Percentiles rank a stretch among this genome's conserved stretches.
Conservation (phyloP, 2,888 invertebrate genomes). For the Operophtera brumata region DNA sequence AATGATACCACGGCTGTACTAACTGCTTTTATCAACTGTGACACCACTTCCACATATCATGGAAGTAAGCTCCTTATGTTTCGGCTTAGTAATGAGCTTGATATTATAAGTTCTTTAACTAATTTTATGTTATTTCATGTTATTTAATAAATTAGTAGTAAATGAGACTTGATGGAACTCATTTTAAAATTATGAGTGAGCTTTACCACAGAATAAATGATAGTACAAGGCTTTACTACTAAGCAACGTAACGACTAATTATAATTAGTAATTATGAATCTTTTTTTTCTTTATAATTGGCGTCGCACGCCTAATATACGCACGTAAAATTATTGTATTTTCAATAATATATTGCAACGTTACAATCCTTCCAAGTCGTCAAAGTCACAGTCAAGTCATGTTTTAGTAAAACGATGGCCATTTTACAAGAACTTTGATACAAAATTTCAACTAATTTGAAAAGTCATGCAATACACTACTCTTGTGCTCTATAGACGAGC, state of each 20-base stretch:
- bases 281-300: neutral
- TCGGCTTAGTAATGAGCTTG: slow-evolving; percentile 16
- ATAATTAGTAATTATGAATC: too few relatives aligned
- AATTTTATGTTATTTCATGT: neutral
- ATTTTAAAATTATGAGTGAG: too few relatives aligned
- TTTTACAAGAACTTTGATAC: too few relatives aligned
- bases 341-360: too few relatives aligned
- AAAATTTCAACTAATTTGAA: too few relatives aligned
- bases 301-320: too few relatives aligned
- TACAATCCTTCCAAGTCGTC: too few relatives aligned
- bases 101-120: slow-evolving; percentile 2
- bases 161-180: slow-evolving; percentile 5
- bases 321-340: too few relatives aligned
- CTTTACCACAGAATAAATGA: neutral
- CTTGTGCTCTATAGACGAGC: too few relatives aligned
- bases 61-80: slow-evolving; percentile 14
- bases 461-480: too few relatives aligned
- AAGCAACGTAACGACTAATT: neutral
- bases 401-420: too few relatives aligned
- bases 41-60: slow-evolving; percentile 11
- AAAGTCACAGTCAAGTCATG: too few relatives aligned
- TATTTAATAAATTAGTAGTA: slow-evolving; percentile 3
- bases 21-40: slow-evolving; percentile 2
- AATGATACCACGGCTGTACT: slow-evolving; percentile 8
- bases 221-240: neutral